A percentile compares a stretch with the other conserved stretches of the same genome.
Evolutionary conservation across 2,797 vertebrate genomes (phyloP).

Genomic region (Smutsia temminckii): DNA sequence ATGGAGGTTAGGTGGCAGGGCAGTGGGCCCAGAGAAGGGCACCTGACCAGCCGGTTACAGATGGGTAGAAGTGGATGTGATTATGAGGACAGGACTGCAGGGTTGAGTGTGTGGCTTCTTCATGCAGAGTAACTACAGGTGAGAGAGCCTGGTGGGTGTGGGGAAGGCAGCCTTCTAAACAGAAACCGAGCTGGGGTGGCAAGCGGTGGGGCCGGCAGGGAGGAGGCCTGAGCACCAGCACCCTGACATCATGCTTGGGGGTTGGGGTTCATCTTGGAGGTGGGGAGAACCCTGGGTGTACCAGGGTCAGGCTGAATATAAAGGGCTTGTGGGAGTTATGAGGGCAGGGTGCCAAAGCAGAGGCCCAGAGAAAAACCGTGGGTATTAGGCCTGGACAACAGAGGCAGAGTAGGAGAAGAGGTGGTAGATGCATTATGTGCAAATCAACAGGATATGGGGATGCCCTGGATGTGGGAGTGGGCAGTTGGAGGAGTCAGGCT

Average conservation of each 20-base stretch:
- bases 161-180: background rate
- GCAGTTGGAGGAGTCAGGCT: accelerated
- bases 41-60: background rate
- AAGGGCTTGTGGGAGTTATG: background rate
- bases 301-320: accelerated
- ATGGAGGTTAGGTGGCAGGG: background rate
- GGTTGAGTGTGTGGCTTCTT: background rate
- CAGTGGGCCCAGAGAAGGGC: background rate
- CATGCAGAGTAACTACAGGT: too few species aligned
- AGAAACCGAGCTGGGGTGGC: background rate
- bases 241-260: background rate
- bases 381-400: background rate
- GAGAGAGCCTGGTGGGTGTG: background rate
- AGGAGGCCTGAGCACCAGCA: background rate
- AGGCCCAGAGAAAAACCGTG: background rate
- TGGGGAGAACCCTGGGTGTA: background rate
- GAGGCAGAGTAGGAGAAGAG: background rate
- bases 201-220: background rate
- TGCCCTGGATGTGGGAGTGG: too few species aligned
- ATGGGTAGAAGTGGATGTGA: accelerated
- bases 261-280: background rate
- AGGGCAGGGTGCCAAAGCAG: background rate
- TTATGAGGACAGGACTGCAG: background rate
- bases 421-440: background rate
- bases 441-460: background rate